Evolutionary conservation across 2,113 vertebrate species (phyloP).

Genomic region (Tauraco erythrolophus): DNA sequence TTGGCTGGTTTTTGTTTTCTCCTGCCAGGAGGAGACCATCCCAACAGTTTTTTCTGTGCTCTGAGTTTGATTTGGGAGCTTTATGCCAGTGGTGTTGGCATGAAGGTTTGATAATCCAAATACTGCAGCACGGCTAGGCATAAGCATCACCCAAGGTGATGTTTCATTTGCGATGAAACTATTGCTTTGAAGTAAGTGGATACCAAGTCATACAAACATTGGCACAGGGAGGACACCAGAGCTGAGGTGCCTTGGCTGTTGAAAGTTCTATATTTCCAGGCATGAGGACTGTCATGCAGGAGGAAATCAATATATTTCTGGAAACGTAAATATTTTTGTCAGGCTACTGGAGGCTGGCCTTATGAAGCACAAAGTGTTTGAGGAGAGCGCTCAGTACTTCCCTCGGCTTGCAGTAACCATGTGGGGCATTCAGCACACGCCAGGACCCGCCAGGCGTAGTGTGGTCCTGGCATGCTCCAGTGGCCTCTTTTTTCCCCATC

Average conservation of each 20-base stretch:
- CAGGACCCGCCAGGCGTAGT: neutral
- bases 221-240: neutral
- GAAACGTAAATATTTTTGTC: conserved; percentile 23
- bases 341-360: neutral
- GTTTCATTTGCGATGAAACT: neutral
- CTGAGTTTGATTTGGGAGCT: neutral
- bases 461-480: neutral
- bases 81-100: neutral
- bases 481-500: neutral
- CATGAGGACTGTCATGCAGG: neutral
- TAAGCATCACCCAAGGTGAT: neutral
- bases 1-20: neutral
- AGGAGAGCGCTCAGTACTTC: neutral
- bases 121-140: neutral
- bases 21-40: neutral
- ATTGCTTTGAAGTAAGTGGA: neutral
- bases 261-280: neutral
- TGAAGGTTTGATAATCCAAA: neutral
- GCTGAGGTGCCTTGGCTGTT: neutral
- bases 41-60: neutral
- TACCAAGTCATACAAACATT: neutral
- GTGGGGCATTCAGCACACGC: rapidly evolving
- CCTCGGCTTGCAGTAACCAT: rapidly evolving
- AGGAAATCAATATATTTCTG: neutral
- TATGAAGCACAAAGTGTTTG: neutral